Base-by-base conservation (phyloP, 2,113 vertebrate genomes). In the Trogon melanurus region DNA sequence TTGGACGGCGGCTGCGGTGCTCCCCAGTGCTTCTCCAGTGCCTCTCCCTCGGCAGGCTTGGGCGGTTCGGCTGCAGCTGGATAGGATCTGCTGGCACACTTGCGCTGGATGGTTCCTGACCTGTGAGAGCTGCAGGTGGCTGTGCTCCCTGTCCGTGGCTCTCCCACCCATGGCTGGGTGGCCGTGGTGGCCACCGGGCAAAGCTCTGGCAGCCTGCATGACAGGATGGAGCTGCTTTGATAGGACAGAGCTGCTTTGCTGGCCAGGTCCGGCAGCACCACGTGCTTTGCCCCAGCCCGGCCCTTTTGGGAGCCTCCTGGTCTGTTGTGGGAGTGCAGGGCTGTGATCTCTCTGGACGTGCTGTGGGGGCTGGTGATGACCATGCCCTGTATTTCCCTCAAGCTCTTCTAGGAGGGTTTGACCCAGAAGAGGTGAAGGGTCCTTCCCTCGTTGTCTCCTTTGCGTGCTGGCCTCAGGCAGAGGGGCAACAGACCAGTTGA, bases 111-210 rank as follows among this genome's bases (percentile, higher is more conserved):
- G 11, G 29, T 32, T 85, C 11, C 38, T 61, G 60, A n/a, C 36
- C 65, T 45, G 11, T 2, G 3, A 41, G 76, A 80, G 50, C 89
- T 0, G 0, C 1, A 0, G 45, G 32, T 64, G 48, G n/a, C 79
- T 10, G 0, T 85, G 57, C 51, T 94, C 53, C 29, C 48, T 9
- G 5, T 32, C 34, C 0, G 0, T 5, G 4, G 12, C 48, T 69
- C 15, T 88, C 32, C 50, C 47, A 57, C 54, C 41, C 3, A 1
- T 44, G 30, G 26, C n/a, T 85, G 16, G 22, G 29, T 50, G 22
- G 48, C 61, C 1, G 0, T 30, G 38, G 29, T 65, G 73, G 45
- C 27, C 4, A 0, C 87, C 36, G 41, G 5, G 30, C 4, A 1
- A 0, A 91, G 26, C 48, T 79, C 47, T 38, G 53, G n/a, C 69